Conservation (phyloP, 2,888 invertebrate genomes). For the Caenorhabditis sp. region DNA sequence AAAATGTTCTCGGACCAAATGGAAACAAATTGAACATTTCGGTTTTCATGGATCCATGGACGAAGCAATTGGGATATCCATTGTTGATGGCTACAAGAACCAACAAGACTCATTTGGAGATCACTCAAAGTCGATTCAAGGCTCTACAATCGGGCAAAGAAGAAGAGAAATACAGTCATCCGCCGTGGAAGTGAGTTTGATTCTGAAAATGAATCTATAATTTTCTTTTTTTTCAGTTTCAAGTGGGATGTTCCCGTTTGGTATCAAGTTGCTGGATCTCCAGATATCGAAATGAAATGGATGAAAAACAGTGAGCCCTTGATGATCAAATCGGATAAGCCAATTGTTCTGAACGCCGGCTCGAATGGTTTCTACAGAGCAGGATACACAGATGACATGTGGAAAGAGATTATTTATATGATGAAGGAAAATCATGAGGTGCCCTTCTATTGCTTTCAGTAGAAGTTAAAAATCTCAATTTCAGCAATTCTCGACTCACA, state of each 20-base stretch:
- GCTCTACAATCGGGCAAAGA: constrained; percentile 69
- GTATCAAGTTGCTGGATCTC: constrained; percentile 74
- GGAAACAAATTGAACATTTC: constrained; percentile 80
- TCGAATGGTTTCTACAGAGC: constrained; percentile 81
- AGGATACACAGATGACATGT: constrained; percentile 77
- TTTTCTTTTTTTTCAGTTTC: constrained; percentile 62
- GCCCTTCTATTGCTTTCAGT: not conserved
- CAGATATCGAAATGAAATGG: constrained; percentile 75
- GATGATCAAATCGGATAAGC: constrained; percentile 36
- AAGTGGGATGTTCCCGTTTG: constrained; percentile 83
- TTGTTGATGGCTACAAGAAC: constrained; percentile 69
- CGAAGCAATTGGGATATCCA: constrained; percentile 85
- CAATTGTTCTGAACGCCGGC: constrained; percentile 78
- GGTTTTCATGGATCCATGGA: constrained; percentile 90
- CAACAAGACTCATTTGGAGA: constrained; percentile 67
- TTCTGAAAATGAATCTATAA: not conserved
- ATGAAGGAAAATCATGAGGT: constrained; percentile 74
- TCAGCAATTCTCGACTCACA: constrained; percentile 60
- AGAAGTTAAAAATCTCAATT: not conserved
- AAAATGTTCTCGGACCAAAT: constrained; percentile 70
- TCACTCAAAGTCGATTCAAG: constrained; percentile 78
- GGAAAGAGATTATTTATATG: constrained; percentile 75
- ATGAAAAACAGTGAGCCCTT: constrained; percentile 62
- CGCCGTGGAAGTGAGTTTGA: constrained; percentile 72
- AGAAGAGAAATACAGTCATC: constrained; percentile 72